Conservation (phyloP, 2,888 invertebrate species). For the Eristalinus aeneus region DNA sequence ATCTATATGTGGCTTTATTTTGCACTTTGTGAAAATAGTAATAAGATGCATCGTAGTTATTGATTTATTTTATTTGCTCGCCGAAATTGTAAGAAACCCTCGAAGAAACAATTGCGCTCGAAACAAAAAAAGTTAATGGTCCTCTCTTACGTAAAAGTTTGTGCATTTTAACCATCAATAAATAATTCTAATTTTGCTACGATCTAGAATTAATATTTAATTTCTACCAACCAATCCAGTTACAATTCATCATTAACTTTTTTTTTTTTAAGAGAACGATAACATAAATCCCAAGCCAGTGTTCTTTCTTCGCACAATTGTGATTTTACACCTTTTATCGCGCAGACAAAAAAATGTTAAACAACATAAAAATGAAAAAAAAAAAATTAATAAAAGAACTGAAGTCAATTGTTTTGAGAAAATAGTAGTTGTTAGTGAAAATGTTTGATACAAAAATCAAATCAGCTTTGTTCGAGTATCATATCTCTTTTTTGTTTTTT, state of each 20-base stretch:
- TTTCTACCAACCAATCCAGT: neutral
- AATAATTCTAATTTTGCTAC: neutral
- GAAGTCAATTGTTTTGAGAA: conserved; percentile 49
- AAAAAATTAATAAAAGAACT: conserved; percentile 36
- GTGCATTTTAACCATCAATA: neutral
- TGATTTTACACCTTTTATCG: conserved; percentile 26
- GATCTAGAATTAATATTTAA: neutral
- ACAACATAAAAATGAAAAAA: conserved; percentile 19
- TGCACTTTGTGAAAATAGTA: too few relatives aligned
- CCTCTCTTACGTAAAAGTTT: neutral
- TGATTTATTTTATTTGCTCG: too few relatives aligned
- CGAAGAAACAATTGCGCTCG: too few relatives aligned
- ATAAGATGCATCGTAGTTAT: too few relatives aligned
- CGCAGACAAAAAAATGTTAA: conserved; percentile 5
- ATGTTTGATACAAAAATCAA: conserved; percentile 15
- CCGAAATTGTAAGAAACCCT: too few relatives aligned
- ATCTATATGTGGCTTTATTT: too few relatives aligned
- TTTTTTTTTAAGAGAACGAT: neutral
- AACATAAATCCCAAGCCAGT: conserved; percentile 24
- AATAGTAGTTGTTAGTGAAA: conserved; percentile 23
- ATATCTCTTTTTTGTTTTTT: neutral
- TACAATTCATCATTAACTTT: neutral
- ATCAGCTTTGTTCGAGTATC: conserved; percentile 7
- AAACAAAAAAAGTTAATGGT: too few relatives aligned
- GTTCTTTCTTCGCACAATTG: conserved; percentile 50